Conservation (phyloP, 2,797 vertebrate species). For the Xenops minutus region DNA sequence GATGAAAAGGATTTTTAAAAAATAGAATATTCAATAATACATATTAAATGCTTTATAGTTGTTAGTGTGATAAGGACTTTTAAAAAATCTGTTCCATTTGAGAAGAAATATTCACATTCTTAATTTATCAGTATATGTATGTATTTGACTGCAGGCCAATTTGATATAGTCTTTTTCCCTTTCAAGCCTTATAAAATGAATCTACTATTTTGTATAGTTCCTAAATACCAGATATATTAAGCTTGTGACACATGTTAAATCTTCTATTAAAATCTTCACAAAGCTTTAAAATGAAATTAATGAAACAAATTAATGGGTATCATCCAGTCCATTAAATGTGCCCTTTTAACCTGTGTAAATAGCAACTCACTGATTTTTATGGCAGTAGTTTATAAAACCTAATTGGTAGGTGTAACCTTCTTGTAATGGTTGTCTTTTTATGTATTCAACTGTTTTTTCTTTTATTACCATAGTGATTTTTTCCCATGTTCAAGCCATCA, state of each 20-base stretch:
- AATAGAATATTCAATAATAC: not conserved
- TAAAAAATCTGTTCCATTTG: not conserved
- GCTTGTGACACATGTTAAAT: not conserved
- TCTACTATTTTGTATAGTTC: not conserved
- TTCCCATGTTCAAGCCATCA: not conserved
- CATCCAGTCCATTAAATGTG: not conserved
- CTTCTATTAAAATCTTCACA: slow-evolving; percentile 7
- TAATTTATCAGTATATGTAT: not conserved
- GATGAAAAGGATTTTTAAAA: not conserved
- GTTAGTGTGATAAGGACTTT: not conserved
- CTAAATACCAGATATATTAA: not conserved
- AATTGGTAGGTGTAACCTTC: not conserved
- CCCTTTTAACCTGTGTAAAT: not conserved
- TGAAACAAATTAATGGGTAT: not conserved
- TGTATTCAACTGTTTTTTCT: not conserved
- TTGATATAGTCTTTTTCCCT: not conserved
- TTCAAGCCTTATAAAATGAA: not conserved
- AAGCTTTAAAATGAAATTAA: slow-evolving; percentile 20
- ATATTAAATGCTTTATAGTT: not conserved
- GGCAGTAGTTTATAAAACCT: not conserved
- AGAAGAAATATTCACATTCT: not conserved
- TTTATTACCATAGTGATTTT: not conserved
- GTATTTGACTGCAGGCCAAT: not conserved
- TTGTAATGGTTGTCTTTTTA: not conserved
- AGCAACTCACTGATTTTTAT: not conserved